Base-by-base conservation (phyloP, 2,888 invertebrate species). In the Eupithecia abbreviata region DNA sequence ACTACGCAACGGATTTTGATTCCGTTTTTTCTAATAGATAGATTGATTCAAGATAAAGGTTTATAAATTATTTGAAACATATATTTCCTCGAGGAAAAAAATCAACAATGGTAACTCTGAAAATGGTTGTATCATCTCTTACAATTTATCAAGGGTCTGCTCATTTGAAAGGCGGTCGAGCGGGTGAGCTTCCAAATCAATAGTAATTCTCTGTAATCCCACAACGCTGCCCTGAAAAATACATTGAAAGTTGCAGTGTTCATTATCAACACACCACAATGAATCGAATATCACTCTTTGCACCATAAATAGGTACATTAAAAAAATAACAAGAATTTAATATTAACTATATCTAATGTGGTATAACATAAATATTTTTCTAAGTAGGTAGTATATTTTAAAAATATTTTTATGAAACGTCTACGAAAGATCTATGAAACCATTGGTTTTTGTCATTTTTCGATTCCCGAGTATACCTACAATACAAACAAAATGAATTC, bases 141-240 rank as follows among this genome's bases (percentile, higher is more conserved):
- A 71, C 5, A 15, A 72, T n/a, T 82, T 89, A 84, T 72, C 75
- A 81, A 83, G 82, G 90, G 90, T 84, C 90, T 90, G 92, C 91
- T 94, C 94, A 94, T 94, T 94, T 93, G 91, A 91, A 92, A 93
- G 90, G 91, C 94, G 92, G 91, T 87, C 93, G 92, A 92, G 91
- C 92, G 90, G 90, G 86, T 87, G 86, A 88, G 90, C 86, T 87
- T 91, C 92, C 92, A 89, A 95, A 95, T 95, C 94, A 95, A 95
- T 95, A 95, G 93, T 95, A 93, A 95, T 94, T 93, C 93, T 89
- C 91, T 88, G 91, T 92, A 93, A 94, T 93, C 92, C 91, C 86
- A 87, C 81, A 86, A 85, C 87, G 87, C 88, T 47, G 47, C 12
- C 84, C 87, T 88, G 89, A 94, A 94, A 94, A 94, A 92, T 93